Evolutionary conservation across 2,797 vertebrate species (phyloP).

Genomic region (Acrossocheilus fasciatus): DNA sequence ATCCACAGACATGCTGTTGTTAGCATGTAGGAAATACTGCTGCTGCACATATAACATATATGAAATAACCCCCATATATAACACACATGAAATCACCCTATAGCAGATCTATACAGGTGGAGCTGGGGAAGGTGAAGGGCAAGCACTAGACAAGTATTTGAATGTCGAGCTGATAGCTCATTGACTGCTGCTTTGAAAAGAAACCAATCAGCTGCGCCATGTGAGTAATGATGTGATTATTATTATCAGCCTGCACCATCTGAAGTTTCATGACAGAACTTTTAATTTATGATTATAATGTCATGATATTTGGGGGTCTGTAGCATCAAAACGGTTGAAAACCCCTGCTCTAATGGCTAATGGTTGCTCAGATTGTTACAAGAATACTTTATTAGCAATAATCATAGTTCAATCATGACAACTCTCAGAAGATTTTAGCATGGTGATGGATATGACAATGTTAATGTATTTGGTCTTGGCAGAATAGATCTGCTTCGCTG

Average conservation of each 20-base stretch:
- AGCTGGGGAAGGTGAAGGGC: background rate
- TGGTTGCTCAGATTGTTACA: background rate
- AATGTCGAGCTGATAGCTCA: background rate
- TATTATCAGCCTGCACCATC: background rate
- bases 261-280: background rate
- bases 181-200: background rate
- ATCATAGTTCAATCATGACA: no score
- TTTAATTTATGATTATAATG: background rate
- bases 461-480: no score
- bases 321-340: background rate
- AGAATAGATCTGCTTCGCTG: no score
- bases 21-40: background rate
- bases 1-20: background rate
- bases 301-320: background rate
- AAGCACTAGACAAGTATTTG: background rate
- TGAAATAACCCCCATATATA: background rate
- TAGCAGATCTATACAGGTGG: background rate
- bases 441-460: no score
- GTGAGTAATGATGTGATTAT: background rate
- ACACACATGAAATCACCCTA: background rate
- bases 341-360: background rate
- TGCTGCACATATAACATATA: no score
- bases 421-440: no score
- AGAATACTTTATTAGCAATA: background rate
- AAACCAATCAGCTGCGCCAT: background rate